These are phyloP conservation scores for Brachymystax lenok DNA, from an alignment of 2,797 vertebrate species.

Conservation along the genomic window DNA sequence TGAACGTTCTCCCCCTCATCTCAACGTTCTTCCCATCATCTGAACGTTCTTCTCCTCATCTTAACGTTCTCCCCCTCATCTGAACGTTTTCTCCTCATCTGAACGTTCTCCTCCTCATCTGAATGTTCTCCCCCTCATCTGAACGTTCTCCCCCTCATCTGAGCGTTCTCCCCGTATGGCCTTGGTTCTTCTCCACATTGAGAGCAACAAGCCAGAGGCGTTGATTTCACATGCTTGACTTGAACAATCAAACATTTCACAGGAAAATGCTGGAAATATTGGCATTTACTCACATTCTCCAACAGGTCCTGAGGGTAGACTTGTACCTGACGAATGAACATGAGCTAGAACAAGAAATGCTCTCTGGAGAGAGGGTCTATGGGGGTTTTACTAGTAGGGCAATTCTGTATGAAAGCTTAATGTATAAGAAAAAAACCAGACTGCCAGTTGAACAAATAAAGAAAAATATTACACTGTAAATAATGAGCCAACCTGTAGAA, in stretches of 20 bases:
- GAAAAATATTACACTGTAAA: slow-evolving; percentile 36
- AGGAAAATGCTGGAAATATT: slow-evolving; percentile 71
- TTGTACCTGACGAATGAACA: slow-evolving; percentile 42
- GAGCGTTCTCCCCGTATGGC: slow-evolving; percentile 37
- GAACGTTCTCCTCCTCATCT: no score
- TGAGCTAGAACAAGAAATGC: slow-evolving; percentile 48
- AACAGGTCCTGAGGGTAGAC: slow-evolving; percentile 41
- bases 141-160: slow-evolving; percentile 26
- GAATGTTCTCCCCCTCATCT: no score
- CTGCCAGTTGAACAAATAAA: slow-evolving; percentile 26
- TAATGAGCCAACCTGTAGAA: slow-evolving; percentile 28
- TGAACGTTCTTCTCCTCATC: no score
- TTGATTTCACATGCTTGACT: slow-evolving; percentile 63
- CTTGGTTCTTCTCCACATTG: slow-evolving; percentile 35
- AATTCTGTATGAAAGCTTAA: slow-evolving; percentile 46
- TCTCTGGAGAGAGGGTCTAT: slow-evolving; percentile 52
- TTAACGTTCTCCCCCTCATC: no score
- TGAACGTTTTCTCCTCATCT: no score
- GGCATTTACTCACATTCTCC: slow-evolving; percentile 71
- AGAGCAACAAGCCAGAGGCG: slow-evolving; percentile 39
- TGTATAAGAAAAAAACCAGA: slow-evolving; percentile 39
- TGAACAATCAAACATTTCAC: slow-evolving; percentile 64
- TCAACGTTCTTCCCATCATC: no score
- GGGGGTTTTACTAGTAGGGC: slow-evolving; percentile 42
- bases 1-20: no score